Percentiles rank a stretch among this genome's conserved stretches.
These are phyloP conservation scores for Benthosema pterotum DNA, from an alignment of 2,797 vertebrate genomes.

Conservation along the genomic window DNA sequence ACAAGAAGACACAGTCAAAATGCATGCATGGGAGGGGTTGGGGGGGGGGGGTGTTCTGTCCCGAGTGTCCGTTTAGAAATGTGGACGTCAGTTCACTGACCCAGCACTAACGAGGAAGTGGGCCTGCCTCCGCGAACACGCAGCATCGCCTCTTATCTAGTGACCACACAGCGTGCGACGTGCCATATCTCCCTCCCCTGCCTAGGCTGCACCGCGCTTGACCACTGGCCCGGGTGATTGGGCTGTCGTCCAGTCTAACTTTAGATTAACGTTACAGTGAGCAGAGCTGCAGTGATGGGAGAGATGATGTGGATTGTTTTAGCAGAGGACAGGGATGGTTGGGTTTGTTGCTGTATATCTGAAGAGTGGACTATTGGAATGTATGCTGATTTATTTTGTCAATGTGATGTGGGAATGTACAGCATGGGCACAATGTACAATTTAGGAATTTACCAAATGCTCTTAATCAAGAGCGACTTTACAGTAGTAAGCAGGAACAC, in stretches of 20 bases:
- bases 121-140: conserved; percentile 49
- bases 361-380: conserved; percentile 14
- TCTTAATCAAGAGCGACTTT: too few species aligned
- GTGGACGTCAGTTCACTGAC: conserved; percentile 79
- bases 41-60: conserved; percentile 20
- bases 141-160: conserved; percentile 63
- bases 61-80: conserved; percentile 79
- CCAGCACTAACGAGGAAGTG: conserved; percentile 70
- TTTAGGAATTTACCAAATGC: too few species aligned
- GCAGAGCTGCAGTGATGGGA: conserved; percentile 35
- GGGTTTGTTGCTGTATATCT: conserved; percentile 16
- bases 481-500: too few species aligned
- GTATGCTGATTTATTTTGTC: background rate
- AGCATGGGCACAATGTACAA: too few species aligned
- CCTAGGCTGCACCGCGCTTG: conserved; percentile 62
- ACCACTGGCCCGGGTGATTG: conserved; percentile 69
- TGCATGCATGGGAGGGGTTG: too few species aligned
- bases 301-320: conserved; percentile 14
- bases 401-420: background rate
- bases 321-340: background rate
- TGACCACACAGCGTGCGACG: conserved; percentile 59
- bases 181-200: too few species aligned
- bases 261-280: conserved; percentile 43
- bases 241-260: conserved; percentile 40
- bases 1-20: background rate